Conservation (phyloP, 92 coral and sea anemone genomes). For the Plumapathes pennacea region DNA sequence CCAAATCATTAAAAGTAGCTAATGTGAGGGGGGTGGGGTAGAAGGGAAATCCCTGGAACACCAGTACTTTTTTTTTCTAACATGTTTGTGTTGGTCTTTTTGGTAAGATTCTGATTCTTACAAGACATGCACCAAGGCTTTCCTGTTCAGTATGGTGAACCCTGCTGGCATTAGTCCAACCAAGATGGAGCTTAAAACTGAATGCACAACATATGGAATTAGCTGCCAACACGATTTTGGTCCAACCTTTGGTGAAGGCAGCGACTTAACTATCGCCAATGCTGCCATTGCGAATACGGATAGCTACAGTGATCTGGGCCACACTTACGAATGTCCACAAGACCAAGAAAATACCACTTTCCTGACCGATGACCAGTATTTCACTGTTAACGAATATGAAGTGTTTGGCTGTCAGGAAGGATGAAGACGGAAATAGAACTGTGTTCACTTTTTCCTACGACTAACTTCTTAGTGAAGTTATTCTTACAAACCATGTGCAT, state of each 20-base stretch:
- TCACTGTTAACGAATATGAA: slow-evolving; percentile 41
- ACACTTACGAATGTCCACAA: slow-evolving; percentile 38
- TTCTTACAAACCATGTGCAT: no score
- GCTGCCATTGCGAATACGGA: slow-evolving; percentile 23
- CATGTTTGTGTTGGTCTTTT: neutral
- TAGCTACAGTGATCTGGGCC: slow-evolving; percentile 6
- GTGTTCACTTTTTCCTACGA: no score
- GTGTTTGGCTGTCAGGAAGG: slow-evolving; percentile 24
- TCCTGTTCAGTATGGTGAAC: slow-evolving; percentile 48
- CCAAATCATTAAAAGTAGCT: no score
- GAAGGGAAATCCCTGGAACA: no score
- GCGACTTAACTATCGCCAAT: slow-evolving; percentile 24
- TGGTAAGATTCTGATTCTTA: slow-evolving; percentile 2
- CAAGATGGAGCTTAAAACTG: slow-evolving; percentile 12
- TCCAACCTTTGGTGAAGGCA: slow-evolving; percentile 54
- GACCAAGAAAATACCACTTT: slow-evolving; percentile 29
- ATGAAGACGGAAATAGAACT: no score
- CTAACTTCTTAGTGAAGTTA: no score
- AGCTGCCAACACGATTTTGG: slow-evolving; percentile 36
- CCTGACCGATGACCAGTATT: slow-evolving; percentile 35
- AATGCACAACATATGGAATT: slow-evolving; percentile 23
- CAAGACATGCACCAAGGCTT: slow-evolving; percentile 14
- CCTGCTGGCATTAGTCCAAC: slow-evolving; percentile 14
- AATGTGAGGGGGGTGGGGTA: no score
- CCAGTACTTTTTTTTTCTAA: no score